Evolutionary conservation across 2,797 vertebrate species (phyloP).

Genomic region (Syngnathus rostellatus): DNA sequence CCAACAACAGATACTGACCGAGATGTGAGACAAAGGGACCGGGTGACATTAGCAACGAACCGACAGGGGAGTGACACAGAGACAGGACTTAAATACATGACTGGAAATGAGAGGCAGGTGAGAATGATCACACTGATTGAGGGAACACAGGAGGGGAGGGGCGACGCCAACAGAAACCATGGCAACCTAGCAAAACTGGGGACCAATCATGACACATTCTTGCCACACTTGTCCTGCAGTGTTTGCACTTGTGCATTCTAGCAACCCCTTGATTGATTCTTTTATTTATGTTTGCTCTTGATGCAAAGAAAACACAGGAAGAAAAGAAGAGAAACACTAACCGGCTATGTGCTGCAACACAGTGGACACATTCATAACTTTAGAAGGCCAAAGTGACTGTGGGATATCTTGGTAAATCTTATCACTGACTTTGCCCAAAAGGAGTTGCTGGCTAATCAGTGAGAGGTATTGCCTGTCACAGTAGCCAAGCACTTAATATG

Average conservation of each 20-base stretch:
- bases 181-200: too few species aligned
- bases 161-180: too few species aligned
- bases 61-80: too few species aligned
- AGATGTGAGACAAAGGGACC: too few species aligned
- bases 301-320: not conserved
- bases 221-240: not conserved
- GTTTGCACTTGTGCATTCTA: not conserved
- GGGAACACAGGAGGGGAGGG: too few species aligned
- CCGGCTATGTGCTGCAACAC: slow-evolving; percentile 29
- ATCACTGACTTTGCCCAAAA: slow-evolving; percentile 39
- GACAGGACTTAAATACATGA: too few species aligned
- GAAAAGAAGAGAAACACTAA: not conserved
- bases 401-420: slow-evolving; percentile 40
- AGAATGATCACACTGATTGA: too few species aligned
- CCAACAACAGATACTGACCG: too few species aligned
- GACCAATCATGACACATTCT: too few species aligned
- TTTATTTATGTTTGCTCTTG: slow-evolving; percentile 6
- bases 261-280: not conserved
- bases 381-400: slow-evolving; percentile 1
- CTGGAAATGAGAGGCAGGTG: too few species aligned
- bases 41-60: too few species aligned
- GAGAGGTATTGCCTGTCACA: slow-evolving; percentile 44
- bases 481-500: slow-evolving; percentile 44
- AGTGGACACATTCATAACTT: slow-evolving; percentile 45
- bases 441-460: slow-evolving; percentile 54